Conservation (phyloP, 2,113 vertebrate genomes). For the Ptilonorhynchus violaceus region DNA sequence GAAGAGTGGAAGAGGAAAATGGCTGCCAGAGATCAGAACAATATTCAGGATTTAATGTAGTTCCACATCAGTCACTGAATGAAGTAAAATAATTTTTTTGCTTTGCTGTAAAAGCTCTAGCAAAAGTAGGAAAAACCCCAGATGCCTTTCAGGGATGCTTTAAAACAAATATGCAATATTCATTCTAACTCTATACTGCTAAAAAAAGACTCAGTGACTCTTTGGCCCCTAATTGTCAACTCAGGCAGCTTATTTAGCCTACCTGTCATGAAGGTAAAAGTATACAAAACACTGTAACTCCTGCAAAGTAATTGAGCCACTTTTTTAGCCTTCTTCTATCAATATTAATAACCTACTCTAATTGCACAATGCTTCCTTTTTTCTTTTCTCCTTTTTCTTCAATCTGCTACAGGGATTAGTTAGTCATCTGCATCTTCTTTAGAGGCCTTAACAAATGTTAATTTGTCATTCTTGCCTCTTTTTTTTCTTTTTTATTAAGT, state of each 20-base stretch:
- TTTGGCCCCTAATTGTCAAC: slow-evolving; percentile 12
- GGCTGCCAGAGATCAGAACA: background rate
- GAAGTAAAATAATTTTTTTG: background rate
- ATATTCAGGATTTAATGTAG: background rate
- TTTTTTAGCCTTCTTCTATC: background rate
- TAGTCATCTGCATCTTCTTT: slow-evolving; percentile 39
- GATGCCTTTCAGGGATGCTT: background rate
- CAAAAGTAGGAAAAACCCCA: background rate
- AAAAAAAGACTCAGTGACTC: background rate
- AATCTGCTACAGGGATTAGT: slow-evolving; percentile 37
- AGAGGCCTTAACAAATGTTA: slow-evolving; percentile 37
- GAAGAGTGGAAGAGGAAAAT: background rate
- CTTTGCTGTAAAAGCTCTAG: background rate
- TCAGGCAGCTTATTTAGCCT: slow-evolving; percentile 12
- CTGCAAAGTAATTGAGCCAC: background rate
- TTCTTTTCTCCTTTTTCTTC: background rate
- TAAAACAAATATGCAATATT: background rate
- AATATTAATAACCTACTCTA: slow-evolving; percentile 43
- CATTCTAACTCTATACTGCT: background rate
- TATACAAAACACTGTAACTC: background rate
- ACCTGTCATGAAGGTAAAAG: background rate
- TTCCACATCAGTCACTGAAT: background rate
- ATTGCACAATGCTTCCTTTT: background rate
- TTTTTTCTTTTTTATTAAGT: background rate
- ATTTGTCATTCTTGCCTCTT: slow-evolving; percentile 24